Conservation (phyloP, 2,888 invertebrate species). For the Rhagophthalmus giganteus region DNA sequence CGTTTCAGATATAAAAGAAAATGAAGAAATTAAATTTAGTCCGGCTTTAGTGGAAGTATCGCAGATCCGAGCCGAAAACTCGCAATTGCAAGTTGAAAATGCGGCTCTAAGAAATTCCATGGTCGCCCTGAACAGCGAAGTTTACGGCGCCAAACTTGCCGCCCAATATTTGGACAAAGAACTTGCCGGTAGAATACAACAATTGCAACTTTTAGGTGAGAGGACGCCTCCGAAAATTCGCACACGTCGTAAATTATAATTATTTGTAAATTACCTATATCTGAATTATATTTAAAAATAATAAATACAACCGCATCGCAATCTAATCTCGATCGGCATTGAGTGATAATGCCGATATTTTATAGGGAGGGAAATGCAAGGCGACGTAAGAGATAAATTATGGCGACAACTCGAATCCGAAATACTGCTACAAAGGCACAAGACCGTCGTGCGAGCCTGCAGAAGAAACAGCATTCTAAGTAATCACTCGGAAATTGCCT, state of each 20-base stretch:
- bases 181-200: conserved; percentile 80
- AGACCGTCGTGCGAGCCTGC: conserved; percentile 73
- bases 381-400: conserved; percentile 76
- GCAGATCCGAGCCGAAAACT: conserved; percentile 60
- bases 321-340: too few species aligned
- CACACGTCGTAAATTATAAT: too few species aligned
- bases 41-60: conserved; percentile 52
- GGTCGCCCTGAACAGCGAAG: conserved; percentile 75
- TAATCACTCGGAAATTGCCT: conserved; percentile 43
- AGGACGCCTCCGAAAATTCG: conserved; percentile 5
- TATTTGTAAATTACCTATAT: too few species aligned
- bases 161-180: conserved; percentile 87
- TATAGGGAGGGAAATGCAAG: conserved; percentile 71
- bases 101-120: conserved; percentile 70
- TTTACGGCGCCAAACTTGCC: conserved; percentile 81
- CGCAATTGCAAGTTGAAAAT: conserved; percentile 69
- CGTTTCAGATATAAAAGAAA: conserved; percentile 43
- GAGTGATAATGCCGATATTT: too few species aligned
- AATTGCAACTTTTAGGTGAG: conserved; percentile 77
- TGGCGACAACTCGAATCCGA: conserved; percentile 85
- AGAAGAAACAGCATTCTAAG: conserved; percentile 57
- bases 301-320: too few species aligned
- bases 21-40: conserved; percentile 52
- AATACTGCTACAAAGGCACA: conserved; percentile 82
- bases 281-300: too few species aligned